phyloP scores from a whole-genome alignment of 92 coral and sea anemone genomes.

The Meandrina meandrites region DNA sequence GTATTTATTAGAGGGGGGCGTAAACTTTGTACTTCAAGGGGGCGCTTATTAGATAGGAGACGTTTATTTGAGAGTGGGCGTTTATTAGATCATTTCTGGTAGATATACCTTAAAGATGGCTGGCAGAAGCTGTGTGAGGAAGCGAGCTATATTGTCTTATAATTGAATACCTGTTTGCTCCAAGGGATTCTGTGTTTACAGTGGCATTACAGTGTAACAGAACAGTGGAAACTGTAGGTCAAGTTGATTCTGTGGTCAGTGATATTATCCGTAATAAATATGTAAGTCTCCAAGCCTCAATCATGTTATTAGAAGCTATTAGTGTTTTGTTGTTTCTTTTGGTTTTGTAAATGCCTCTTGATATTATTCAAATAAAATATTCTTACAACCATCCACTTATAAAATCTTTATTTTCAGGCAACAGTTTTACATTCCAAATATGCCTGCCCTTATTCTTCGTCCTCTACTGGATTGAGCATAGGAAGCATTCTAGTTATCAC shows the following conservation, averaged over 20 bases:
- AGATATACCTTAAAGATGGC: too few relatives aligned
- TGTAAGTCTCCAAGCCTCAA: not conserved
- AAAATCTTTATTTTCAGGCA: constrained; percentile 4
- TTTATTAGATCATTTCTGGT: too few relatives aligned
- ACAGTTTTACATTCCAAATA: constrained; percentile 28
- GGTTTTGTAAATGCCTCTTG: not conserved
- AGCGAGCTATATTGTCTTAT: not conserved
- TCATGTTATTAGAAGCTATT: not conserved
- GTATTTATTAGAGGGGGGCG: too few relatives aligned
- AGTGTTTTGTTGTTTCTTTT: not conserved
- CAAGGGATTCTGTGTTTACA: not conserved
- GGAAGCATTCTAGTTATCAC: not conserved
- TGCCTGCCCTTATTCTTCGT: constrained; percentile 12
- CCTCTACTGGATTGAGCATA: constrained; percentile 3
- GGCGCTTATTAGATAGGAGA: too few relatives aligned
- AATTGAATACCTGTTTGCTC: not conserved
- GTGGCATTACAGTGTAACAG: not conserved
- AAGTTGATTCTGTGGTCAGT: not conserved
- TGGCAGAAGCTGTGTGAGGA: too few relatives aligned
- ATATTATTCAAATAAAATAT: not conserved
- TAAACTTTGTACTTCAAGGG: too few relatives aligned
- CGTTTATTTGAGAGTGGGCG: too few relatives aligned
- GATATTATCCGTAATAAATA: not conserved
- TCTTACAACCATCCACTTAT: not conserved
- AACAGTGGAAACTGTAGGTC: not conserved